A percentile compares a stretch with the other conserved stretches of the same genome.
These are phyloP conservation scores for Eudemis profundana DNA, from an alignment of 2,888 invertebrate genomes.

Conservation along the genomic window DNA sequence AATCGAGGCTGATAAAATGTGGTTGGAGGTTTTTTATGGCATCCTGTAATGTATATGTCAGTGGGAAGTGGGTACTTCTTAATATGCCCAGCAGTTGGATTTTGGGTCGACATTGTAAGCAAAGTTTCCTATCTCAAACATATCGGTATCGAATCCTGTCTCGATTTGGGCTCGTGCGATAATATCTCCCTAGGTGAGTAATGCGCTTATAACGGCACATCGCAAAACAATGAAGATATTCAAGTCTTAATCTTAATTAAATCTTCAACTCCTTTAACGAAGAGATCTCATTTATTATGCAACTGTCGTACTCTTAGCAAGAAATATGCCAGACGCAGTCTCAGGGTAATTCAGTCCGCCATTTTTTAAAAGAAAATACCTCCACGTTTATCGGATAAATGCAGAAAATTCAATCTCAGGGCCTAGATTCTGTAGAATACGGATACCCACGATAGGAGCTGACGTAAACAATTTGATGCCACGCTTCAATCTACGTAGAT, in stretches of 20 bases:
- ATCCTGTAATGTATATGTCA: no score
- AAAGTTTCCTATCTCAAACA: no score
- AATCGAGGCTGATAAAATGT: no score
- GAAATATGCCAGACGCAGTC: slow-evolving; percentile 18
- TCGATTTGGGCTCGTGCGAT: background rate
- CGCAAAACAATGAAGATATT: background rate
- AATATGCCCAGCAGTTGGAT: no score
- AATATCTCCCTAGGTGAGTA: background rate
- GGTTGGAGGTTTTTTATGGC: no score
- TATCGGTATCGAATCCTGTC: no score
- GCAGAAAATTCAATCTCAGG: slow-evolving; percentile 21
- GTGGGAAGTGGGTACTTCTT: no score
- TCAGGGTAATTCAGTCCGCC: slow-evolving; percentile 1
- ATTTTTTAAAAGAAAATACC: slow-evolving; percentile 11
- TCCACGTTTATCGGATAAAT: slow-evolving; percentile 12
- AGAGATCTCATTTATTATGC: slow-evolving; percentile 26
- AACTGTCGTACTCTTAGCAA: slow-evolving; percentile 13
- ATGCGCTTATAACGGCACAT: background rate
- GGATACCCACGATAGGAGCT: slow-evolving; percentile 2
- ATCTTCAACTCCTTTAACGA: slow-evolving; percentile 4
- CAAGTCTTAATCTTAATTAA: slow-evolving; percentile 1
- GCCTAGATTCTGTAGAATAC: slow-evolving; percentile 1
- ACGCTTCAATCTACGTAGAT: slow-evolving; percentile 58
- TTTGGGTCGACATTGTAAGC: no score
- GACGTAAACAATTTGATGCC: slow-evolving; percentile 49